Evolutionary conservation across 2,797 vertebrate species (phyloP), one percentile per base, ranked within the genome.

Genomic region (Distichodus sexfasciatus): DNA sequence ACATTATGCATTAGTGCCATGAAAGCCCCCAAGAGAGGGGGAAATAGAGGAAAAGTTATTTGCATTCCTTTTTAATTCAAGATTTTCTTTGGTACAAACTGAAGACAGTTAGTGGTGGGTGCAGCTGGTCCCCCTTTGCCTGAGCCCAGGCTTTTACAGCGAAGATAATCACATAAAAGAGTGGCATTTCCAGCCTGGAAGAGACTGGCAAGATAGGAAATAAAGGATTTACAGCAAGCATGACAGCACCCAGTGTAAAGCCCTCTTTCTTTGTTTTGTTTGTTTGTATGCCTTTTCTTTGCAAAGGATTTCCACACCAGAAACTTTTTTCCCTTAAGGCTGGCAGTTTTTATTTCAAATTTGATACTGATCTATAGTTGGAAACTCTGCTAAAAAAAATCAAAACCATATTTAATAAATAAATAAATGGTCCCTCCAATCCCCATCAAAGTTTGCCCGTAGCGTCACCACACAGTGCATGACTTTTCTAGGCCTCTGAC

Each of bases 51-150:
- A 28, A 28, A 50, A 50, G 51, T 54, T 38, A 57, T 57, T 38
- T 57, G 54, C 54, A 57, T 57, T 57, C 33, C 19, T 23, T 57
- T 57, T 57, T 57, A 40, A 57, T 36, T 24, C 33, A 7, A 35
- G 17, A 38, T n/a, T 57, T 57, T n/a, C 54, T 57, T 57, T 57
- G 17, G 23, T 57, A 57, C 33, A 2, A 12, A 57, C 33, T 36
- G 54, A 57, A 38, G 11, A 38, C 54, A 43, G n/a, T 15, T 24
- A 38, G 19, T 35, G 24, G 54, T 14, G 54, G 53, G 31, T 36
- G 17, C 53, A 55, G 53, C 17, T 17, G 12, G 17, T 6, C 6
- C 53, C 35, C 33, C 17, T 11, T 33, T 2, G 6, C 14, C 11
- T 38, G 11, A n/a, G n/a, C n/a, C 7, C 33, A 1, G 17, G 17